These are phyloP conservation scores for Melinaea marsaeus DNA, from an alignment of 2,888 invertebrate genomes.

Conservation along the genomic window DNA sequence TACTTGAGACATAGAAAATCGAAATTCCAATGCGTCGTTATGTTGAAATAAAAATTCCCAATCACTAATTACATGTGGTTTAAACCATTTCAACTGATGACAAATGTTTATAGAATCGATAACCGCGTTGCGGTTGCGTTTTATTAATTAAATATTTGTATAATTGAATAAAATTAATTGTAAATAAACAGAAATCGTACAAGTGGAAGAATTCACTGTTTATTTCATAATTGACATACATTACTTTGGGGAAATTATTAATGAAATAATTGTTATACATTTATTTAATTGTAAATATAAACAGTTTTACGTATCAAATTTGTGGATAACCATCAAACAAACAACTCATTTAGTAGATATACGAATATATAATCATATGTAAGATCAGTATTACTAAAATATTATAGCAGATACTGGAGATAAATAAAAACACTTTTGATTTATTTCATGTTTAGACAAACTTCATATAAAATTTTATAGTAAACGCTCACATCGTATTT, in stretches of 20 bases:
- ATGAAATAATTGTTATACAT: neutral
- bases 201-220: conserved; percentile 14
- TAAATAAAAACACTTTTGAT: neutral
- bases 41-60: neutral
- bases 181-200: conserved; percentile 21
- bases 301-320: neutral
- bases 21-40: no score
- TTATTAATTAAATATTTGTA: conserved; percentile 26
- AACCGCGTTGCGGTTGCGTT: conserved; percentile 17
- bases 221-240: conserved; percentile 13
- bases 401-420: no score
- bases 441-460: neutral
- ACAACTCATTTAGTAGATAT: no score
- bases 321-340: no score
- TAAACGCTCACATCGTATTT: neutral
- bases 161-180: conserved; percentile 20
- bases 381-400: no score
- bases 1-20: neutral
- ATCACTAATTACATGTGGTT: conserved; percentile 10
- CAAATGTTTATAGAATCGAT: conserved; percentile 14
- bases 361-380: no score
- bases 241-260: conserved; percentile 10
- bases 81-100: conserved; percentile 15
- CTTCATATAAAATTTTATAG: neutral
- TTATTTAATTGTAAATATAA: neutral